Conservation (phyloP, 2,888 invertebrate genomes). For the Melinopterus prodromus region DNA sequence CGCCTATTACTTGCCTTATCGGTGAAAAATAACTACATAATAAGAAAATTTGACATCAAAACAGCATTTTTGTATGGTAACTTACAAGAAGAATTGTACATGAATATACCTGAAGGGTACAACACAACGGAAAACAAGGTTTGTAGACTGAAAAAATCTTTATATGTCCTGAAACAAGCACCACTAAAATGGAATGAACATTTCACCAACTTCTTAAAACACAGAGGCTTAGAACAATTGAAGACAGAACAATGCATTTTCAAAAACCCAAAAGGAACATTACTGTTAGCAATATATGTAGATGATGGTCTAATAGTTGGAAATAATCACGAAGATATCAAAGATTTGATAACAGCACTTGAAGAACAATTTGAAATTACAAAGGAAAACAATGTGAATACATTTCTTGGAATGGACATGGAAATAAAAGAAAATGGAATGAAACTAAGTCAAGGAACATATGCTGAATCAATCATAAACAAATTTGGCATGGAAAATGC, state of each 20-base stretch:
- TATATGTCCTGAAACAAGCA: slow-evolving; percentile 33
- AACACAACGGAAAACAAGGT: neutral
- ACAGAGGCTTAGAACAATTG: neutral
- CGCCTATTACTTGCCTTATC: slow-evolving; percentile 6
- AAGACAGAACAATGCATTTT: slow-evolving; percentile 27
- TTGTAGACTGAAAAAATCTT: slow-evolving; percentile 27
- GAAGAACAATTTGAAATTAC: slow-evolving; percentile 37
- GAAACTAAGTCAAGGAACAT: slow-evolving; percentile 12
- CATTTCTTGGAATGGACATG: slow-evolving; percentile 23
- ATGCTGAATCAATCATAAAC: slow-evolving; percentile 19
- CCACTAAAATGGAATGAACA: slow-evolving; percentile 30
- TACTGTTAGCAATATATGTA: slow-evolving; percentile 44
- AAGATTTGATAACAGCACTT: slow-evolving; percentile 38
- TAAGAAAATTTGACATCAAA: slow-evolving; percentile 14
- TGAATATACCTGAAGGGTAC: slow-evolving; percentile 29
- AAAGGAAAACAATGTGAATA: neutral
- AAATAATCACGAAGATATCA: slow-evolving; percentile 34
- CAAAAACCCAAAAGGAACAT: slow-evolving; percentile 9
- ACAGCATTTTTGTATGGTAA: slow-evolving; percentile 13
- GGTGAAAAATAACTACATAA: slow-evolving; percentile 19
- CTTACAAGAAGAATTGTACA: slow-evolving; percentile 18
- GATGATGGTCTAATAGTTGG: slow-evolving; percentile 43
- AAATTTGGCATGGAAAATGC: slow-evolving; percentile 38
- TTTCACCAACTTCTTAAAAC: slow-evolving; percentile 26
- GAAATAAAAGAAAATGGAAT: slow-evolving; percentile 7